Evolutionary conservation across 2,113 vertebrate species (phyloP).

Genomic region (Tiliqua scincoides): DNA sequence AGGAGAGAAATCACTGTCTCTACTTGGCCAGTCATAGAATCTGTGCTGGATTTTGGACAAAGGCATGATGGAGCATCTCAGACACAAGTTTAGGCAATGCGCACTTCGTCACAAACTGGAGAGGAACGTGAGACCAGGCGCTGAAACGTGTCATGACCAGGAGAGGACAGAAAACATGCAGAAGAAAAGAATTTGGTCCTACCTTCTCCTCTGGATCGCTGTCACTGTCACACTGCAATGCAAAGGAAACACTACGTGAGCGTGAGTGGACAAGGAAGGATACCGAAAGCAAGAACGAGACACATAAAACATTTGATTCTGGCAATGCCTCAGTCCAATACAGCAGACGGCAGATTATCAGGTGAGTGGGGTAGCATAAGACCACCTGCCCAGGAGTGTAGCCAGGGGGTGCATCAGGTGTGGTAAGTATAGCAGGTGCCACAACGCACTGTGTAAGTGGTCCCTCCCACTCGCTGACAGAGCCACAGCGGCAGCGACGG

Average conservation of each 20-base stretch:
- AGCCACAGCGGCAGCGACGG: too few species aligned
- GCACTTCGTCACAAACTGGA: background rate
- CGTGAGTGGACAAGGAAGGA: slow-evolving; percentile 52
- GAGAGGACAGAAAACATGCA: slow-evolving; percentile 32
- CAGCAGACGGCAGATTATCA: too few species aligned
- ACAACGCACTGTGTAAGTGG: too few species aligned
- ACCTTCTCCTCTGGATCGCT: slow-evolving; percentile 98
- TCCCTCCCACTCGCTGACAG: too few species aligned
- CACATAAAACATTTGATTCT: background rate
- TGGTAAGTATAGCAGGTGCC: too few species aligned
- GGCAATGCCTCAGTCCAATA: background rate
- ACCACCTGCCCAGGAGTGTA: too few species aligned
- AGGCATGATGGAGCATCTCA: too few species aligned
- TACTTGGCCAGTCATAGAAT: background rate
- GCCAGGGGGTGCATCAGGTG: too few species aligned
- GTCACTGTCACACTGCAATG: slow-evolving; percentile 92
- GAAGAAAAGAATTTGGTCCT: slow-evolving; percentile 63
- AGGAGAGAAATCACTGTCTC: too few species aligned
- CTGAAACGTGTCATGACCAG: slow-evolving; percentile 19
- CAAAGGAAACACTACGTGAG: slow-evolving; percentile 44
- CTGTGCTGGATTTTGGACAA: background rate
- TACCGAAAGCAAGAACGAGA: background rate
- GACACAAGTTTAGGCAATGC: background rate
- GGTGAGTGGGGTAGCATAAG: too few species aligned
- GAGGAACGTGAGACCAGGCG: background rate